A percentile compares a stretch with the other conserved stretches of the same genome.
Conservation (phyloP, 2,888 invertebrate genomes). For the Phania funesta region DNA sequence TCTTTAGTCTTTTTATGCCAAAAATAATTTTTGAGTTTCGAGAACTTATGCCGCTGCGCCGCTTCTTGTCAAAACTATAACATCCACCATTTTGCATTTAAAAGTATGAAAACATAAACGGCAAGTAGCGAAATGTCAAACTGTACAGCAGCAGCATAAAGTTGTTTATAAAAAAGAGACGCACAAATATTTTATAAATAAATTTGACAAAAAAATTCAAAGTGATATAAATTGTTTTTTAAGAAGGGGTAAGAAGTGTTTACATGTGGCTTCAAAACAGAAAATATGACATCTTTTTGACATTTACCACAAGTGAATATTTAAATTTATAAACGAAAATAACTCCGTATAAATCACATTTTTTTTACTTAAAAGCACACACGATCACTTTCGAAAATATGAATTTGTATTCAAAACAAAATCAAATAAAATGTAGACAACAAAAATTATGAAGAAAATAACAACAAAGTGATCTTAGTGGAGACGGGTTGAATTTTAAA, state of each 20-base stretch:
- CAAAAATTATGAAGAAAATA: background rate
- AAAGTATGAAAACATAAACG: constrained; percentile 45
- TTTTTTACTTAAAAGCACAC: constrained; percentile 6
- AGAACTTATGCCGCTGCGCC: background rate
- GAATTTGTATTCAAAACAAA: constrained; percentile 36
- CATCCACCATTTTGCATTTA: constrained; percentile 22
- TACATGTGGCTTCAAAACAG: constrained; percentile 48
- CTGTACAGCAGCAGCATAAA: constrained; percentile 34
- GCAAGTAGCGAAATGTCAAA: constrained; percentile 44
- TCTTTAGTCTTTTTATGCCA: background rate
- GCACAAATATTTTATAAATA: constrained; percentile 37
- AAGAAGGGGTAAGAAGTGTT: constrained; percentile 53
- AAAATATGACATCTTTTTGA: constrained; percentile 60
- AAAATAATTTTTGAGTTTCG: background rate
- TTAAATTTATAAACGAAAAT: constrained; percentile 29
- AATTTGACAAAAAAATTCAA: constrained; percentile 29
- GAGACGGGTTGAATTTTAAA: constrained; percentile 30
- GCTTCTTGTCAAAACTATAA: background rate
- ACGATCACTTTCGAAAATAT: constrained; percentile 3
- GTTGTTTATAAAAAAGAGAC: background rate
- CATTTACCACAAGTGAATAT: constrained; percentile 65
- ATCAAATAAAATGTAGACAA: constrained; percentile 25
- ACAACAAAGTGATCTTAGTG: constrained; percentile 6
- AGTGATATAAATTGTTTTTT: constrained; percentile 48
- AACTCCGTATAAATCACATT: constrained; percentile 27